Conservation (phyloP, 2,888 invertebrate genomes). For the Tanypteryx hageni region DNA sequence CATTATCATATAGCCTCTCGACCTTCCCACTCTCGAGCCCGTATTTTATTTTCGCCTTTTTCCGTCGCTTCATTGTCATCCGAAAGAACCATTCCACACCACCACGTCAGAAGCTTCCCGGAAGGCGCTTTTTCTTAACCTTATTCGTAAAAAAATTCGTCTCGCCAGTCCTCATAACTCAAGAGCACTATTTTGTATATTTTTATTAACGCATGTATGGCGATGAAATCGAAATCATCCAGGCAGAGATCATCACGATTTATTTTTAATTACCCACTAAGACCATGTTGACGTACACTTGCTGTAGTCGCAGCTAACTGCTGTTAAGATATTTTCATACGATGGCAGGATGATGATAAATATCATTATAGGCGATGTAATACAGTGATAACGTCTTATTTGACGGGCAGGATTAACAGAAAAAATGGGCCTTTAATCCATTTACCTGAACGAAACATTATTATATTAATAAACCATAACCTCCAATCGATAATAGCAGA, state of each 20-base stretch:
- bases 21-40: constrained; percentile 25
- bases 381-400: no score
- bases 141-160: neutral
- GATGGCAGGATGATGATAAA: no score
- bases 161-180: neutral
- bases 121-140: neutral
- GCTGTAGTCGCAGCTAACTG: no score
- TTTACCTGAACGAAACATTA: no score
- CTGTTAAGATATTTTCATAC: no score
- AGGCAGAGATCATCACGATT: neutral
- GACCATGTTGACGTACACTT: no score
- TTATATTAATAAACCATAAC: no score
- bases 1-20: constrained; percentile 49
- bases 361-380: no score
- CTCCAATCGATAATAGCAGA: no score
- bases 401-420: no score
- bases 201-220: neutral
- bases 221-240: neutral
- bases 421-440: no score
- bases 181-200: neutral
- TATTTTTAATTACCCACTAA: neutral
- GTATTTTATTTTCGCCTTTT: constrained; percentile 27
- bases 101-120: neutral
- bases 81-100: neutral
- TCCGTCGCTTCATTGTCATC: constrained; percentile 51